A percentile compares a stretch with the other conserved stretches of the same genome.
Conservation (phyloP, 53 echinoderm and acorn worm species). For the Luidia sarsii region DNA sequence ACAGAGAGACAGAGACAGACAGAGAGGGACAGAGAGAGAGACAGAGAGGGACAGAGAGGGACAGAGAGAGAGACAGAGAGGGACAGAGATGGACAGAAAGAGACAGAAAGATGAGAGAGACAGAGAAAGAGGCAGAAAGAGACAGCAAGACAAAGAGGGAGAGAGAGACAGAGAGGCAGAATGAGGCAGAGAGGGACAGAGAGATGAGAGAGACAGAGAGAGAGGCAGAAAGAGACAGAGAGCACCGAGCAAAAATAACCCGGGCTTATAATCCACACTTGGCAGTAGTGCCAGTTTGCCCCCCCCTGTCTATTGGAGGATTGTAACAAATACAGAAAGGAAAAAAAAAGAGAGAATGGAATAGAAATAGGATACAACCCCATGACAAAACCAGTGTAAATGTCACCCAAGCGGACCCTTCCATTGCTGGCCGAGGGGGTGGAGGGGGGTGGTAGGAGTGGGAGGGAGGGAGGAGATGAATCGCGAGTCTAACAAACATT, state of each 20-base stretch:
- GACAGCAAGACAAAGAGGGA: neutral
- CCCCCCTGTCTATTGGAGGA: conserved; percentile 13
- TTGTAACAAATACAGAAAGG: conserved; percentile 35
- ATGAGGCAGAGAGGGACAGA: no score
- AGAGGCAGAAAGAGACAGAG: no score
- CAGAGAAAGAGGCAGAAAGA: neutral
- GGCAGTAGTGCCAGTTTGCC: conserved; percentile 11
- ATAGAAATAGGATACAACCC: conserved; percentile 2
- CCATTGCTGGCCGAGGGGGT: conserved; percentile 5
- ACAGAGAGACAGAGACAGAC: neutral
- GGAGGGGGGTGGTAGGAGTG: neutral
- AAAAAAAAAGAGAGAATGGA: conserved; percentile 8
- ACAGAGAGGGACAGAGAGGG: neutral
- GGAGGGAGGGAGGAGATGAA: no score
- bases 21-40: neutral
- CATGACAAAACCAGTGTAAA: conserved; percentile 33
- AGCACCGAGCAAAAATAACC: neutral
- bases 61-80: neutral
- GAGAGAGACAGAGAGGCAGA: conserved; percentile 3
- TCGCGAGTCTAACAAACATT: no score
- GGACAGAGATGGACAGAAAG: no score
- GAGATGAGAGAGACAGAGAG: conserved; percentile 27
- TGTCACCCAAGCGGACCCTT: conserved; percentile 48
- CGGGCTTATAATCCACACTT: neutral
- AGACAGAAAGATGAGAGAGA: conserved; percentile 4